Evolutionary conservation across 23 tunicate genomes (phyloP).

Genomic region (Ascidia mentula): DNA sequence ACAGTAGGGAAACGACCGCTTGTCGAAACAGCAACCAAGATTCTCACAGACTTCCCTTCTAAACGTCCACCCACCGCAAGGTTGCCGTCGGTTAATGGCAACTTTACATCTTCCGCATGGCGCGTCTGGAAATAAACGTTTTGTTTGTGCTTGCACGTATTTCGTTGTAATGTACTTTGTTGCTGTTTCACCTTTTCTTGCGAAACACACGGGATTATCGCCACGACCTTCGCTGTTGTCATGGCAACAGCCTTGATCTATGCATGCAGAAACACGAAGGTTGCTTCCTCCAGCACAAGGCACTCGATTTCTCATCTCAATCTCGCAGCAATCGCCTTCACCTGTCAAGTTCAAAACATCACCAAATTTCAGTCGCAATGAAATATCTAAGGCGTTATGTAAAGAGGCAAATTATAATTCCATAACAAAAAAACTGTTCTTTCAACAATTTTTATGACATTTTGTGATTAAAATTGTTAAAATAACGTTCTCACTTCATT

Average conservation of each 20-base stretch:
- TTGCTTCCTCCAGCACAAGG: neutral
- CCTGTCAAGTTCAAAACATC: too few relatives aligned
- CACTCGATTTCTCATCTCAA: neutral
- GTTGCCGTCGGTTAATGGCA: neutral
- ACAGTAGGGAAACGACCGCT: slow-evolving; percentile 25
- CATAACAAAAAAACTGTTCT: too few relatives aligned
- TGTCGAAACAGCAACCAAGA: slow-evolving; percentile 29
- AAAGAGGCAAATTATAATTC: too few relatives aligned
- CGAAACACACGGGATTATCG: neutral
- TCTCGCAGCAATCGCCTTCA: neutral
- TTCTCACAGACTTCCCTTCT: neutral
- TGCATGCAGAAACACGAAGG: neutral
- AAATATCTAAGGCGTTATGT: too few relatives aligned
- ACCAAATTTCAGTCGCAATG: too few relatives aligned
- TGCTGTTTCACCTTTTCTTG: neutral
- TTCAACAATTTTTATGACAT: too few relatives aligned
- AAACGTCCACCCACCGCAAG: slow-evolving; percentile 11
- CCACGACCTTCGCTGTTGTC: neutral
- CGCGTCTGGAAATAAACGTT: neutral
- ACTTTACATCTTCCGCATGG: slow-evolving; percentile 10
- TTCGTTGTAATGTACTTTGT: neutral
- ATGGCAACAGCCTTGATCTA: neutral
- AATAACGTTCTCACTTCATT: too few relatives aligned
- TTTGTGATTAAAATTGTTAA: too few relatives aligned
- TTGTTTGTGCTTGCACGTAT: neutral